phyloP scores from a whole-genome alignment of 2,888 invertebrate species.

The Theretra japonica region DNA sequence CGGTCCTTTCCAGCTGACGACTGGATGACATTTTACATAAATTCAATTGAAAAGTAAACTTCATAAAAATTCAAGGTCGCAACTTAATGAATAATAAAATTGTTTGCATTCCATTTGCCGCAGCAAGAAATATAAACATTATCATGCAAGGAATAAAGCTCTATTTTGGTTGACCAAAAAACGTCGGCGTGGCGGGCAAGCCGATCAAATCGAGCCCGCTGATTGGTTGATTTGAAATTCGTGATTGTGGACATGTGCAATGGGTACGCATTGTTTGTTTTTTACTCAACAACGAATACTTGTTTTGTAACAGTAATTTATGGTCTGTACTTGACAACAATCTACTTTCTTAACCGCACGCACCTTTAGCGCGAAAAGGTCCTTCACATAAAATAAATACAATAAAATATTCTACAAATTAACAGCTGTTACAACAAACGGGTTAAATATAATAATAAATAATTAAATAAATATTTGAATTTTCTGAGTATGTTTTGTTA shows the following conservation, averaged over 20 bases:
- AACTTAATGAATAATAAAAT: slow-evolving; percentile 38
- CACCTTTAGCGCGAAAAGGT: slow-evolving; percentile 5
- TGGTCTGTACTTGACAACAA: neutral
- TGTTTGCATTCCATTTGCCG: slow-evolving; percentile 37
- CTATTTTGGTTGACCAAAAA: slow-evolving; percentile 33
- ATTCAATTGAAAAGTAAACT: slow-evolving; percentile 42
- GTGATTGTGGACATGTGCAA: slow-evolving; percentile 44
- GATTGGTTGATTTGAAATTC: slow-evolving; percentile 48
- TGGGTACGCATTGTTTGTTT: slow-evolving; percentile 23
- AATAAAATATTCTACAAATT: neutral
- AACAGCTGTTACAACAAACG: neutral
- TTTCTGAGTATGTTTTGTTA: too few relatives aligned
- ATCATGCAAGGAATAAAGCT: slow-evolving; percentile 32
- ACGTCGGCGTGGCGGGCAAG: slow-evolving; percentile 56
- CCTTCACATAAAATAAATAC: neutral
- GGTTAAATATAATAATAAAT: neutral
- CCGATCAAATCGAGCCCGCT: slow-evolving; percentile 48
- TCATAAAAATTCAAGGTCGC: slow-evolving; percentile 43
- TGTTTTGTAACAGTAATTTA: slow-evolving; percentile 21
- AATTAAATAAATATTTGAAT: too few relatives aligned
- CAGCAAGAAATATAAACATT: slow-evolving; percentile 7
- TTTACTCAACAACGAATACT: slow-evolving; percentile 23
- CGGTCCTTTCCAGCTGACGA: slow-evolving; percentile 25
- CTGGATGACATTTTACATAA: slow-evolving; percentile 38
- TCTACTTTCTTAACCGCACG: slow-evolving; percentile 17